Percentiles rank a stretch among this genome's conserved stretches.
phyloP scores from a whole-genome alignment of 2,888 invertebrate species.

The Drosophila borborema region DNA sequence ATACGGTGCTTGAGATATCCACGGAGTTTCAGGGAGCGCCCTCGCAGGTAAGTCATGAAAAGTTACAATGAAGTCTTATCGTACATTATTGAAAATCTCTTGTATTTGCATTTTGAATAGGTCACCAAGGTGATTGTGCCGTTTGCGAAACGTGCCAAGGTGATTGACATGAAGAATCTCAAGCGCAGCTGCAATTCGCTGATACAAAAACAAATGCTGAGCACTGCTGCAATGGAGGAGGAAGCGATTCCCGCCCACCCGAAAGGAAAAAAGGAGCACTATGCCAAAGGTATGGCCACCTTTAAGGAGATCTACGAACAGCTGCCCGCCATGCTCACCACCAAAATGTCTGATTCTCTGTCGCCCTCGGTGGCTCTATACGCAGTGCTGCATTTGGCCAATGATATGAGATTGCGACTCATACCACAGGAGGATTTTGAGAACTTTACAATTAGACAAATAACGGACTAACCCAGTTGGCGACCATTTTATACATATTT shows the following conservation, averaged over 20 bases:
- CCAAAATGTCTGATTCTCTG: constrained; percentile 89
- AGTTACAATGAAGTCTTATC: background rate
- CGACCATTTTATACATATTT: background rate
- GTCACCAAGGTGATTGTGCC: constrained; percentile 89
- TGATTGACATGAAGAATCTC: constrained; percentile 93
- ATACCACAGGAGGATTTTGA: constrained; percentile 86
- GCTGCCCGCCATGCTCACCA: constrained; percentile 87
- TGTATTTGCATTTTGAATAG: constrained; percentile 25
- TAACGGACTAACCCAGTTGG: constrained; percentile 53
- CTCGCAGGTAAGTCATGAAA: constrained; percentile 82
- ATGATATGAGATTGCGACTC: constrained; percentile 90
- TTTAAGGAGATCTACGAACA: constrained; percentile 87
- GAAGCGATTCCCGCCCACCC: constrained; percentile 64
- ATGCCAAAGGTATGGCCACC: constrained; percentile 85
- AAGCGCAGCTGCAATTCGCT: constrained; percentile 91
- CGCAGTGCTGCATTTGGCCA: constrained; percentile 93
- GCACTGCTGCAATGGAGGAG: constrained; percentile 25
- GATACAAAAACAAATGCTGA: constrained; percentile 84
- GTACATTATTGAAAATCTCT: constrained; percentile 1
- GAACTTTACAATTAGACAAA: constrained; percentile 86
- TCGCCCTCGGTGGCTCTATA: constrained; percentile 92
- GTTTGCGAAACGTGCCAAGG: constrained; percentile 93
- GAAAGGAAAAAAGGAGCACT: constrained; percentile 71
- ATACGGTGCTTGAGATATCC: constrained; percentile 84
- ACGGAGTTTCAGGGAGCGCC: constrained; percentile 89